phyloP scores from a whole-genome alignment of 2,797 vertebrate genomes.

The Chiloscyllium punctatum region DNA sequence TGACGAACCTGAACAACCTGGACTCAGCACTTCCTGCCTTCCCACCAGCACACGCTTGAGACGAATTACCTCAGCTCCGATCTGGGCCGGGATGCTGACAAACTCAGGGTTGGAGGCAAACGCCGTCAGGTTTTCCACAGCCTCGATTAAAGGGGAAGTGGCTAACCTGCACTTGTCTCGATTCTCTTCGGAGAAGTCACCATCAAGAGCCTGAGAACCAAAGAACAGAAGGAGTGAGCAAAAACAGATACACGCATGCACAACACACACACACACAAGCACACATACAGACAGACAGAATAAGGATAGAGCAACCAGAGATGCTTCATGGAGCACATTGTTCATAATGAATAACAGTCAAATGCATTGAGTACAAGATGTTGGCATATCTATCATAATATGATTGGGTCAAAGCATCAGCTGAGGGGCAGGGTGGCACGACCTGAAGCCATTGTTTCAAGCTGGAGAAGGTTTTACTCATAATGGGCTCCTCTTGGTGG shows the following conservation, averaged over 20 bases:
- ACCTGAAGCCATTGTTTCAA: background rate
- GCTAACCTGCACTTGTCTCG: slow-evolving; percentile 82
- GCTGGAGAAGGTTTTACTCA: background rate
- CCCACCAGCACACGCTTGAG: background rate
- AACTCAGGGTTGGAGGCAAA: slow-evolving; percentile 97
- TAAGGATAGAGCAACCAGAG: background rate
- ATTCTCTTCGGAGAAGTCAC: slow-evolving; percentile 96
- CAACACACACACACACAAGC: no score
- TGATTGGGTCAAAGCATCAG: background rate
- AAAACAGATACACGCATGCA: background rate
- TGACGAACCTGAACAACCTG: background rate
- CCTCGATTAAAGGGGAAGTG: slow-evolving; percentile 83
- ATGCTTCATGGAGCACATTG: no score
- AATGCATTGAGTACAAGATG: background rate
- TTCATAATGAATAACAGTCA: background rate
- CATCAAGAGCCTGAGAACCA: slow-evolving; percentile 73
- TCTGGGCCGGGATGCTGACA: slow-evolving; percentile 92
- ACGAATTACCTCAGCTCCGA: slow-evolving; percentile 80
- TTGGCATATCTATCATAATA: background rate
- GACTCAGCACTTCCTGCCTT: background rate
- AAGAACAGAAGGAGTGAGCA: background rate
- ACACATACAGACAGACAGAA: no score
- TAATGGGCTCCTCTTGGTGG: background rate
- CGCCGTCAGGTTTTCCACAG: slow-evolving; percentile 89
- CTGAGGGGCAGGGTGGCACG: no score